Percentiles rank a stretch among this genome's conserved stretches.
phyloP scores from a whole-genome alignment of 1,140 invertebrate genomes.

The Sinella curviseta region DNA sequence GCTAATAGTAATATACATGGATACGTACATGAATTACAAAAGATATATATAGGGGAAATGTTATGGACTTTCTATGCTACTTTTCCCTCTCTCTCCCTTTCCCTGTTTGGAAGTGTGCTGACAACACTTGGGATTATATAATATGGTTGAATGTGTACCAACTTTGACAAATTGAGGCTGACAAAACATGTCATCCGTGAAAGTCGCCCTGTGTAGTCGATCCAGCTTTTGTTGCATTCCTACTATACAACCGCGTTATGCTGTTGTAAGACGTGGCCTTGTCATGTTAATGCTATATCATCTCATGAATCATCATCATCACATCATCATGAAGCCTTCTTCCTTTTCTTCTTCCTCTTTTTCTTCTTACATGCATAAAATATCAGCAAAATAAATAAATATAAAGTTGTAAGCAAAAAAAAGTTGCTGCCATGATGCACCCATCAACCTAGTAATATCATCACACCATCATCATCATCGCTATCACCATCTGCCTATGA shows the following conservation, averaged over 20 bases:
- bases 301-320: constrained; percentile 23
- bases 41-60: no score
- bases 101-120: neutral
- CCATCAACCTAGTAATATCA: neutral
- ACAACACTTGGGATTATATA: neutral
- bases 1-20: no score
- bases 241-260: neutral
- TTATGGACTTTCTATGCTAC: neutral
- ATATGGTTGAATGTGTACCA: constrained; percentile 16
- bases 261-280: neutral
- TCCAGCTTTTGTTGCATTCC: neutral
- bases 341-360: neutral
- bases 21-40: no score
- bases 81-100: neutral
- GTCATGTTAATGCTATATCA: constrained; percentile 18
- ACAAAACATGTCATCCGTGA: constrained; percentile 20
- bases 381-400: no score
- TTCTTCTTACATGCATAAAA: neutral
- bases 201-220: neutral
- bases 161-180: constrained; percentile 21
- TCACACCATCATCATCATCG: neutral
- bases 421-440: no score
- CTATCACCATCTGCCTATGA: no score
- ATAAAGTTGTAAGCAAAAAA: no score
- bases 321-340: neutral